A percentile compares a stretch with the other conserved stretches of the same genome.
Conservation (phyloP, 2,113 vertebrate species). For the Callochromis pleurospilus region DNA sequence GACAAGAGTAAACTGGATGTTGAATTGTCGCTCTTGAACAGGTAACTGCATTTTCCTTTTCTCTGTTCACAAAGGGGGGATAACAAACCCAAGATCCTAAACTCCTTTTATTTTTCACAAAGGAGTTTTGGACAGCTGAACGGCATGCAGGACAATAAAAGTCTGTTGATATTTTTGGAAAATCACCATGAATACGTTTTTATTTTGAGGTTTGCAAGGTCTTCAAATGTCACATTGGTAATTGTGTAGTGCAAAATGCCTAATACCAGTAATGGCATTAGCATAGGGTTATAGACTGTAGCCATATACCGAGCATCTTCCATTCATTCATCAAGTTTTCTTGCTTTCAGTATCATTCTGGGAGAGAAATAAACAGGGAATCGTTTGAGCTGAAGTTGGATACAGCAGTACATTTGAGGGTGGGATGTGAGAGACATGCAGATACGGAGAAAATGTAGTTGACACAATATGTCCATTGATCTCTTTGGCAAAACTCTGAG, state of each 20-base stretch:
- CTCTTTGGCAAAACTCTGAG: neutral
- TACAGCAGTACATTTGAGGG: neutral
- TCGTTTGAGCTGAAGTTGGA: neutral
- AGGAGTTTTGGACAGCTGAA: neutral
- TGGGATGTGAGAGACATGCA: neutral
- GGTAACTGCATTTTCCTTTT: slow-evolving; percentile 56
- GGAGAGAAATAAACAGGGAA: neutral
- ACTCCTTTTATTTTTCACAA: neutral
- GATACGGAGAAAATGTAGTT: neutral
- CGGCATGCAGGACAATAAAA: neutral
- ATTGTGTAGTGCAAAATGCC: neutral
- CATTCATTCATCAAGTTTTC: neutral
- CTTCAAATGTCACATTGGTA: neutral
- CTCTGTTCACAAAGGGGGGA: neutral
- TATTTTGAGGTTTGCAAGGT: neutral
- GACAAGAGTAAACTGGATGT: slow-evolving; percentile 80
- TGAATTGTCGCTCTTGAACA: slow-evolving; percentile 79
- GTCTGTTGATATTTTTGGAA: neutral
- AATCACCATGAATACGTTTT: neutral
- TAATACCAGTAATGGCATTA: neutral
- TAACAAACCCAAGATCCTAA: neutral
- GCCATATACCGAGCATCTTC: neutral
- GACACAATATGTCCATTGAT: neutral
- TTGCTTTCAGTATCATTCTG: neutral
- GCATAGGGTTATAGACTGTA: neutral